Base-by-base conservation (phyloP, 2,797 vertebrate genomes). In the Trachurus trachurus region DNA sequence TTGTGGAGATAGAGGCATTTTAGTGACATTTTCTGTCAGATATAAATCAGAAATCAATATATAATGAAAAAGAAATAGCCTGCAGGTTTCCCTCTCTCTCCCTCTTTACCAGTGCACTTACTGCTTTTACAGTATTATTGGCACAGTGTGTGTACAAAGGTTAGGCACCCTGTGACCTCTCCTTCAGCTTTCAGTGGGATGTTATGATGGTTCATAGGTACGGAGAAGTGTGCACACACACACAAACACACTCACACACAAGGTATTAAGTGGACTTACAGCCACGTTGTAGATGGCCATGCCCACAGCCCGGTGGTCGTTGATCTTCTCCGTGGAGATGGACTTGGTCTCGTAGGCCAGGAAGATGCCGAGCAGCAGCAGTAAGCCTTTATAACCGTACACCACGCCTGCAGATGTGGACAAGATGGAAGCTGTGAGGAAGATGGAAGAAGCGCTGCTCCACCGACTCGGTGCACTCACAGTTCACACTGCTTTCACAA, bases 221-320 rank as follows among this genome's bases (percentile, higher is more conserved):
- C 31, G 5, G 31, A 34, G 31, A 34, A 34, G 31, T 1, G 31
- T 9, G 21, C 15, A 70, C 17, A 37, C 31, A 69, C 37, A 37
- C 45, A 61, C n/a, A 57, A 10, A 56, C 8, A 80, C 52, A 75
- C 52, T 63, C 39, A 61, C n/a, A 50, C 26, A 39, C 56, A 77
- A 54, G 63, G 57, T 19, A 9, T 13, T 26, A 8, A 59, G 4
- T 58, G 37, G 60, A 94, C 96, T 97, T 83, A 98, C 97, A 6
- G 97, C 96, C 19, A 98, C 97, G 0, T 98, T 98, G 89, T 98
- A 98, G 92, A 98, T 98, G 85, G 97, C 97, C 97, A 98, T 98
- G 84, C 97, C 97, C 79, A 98, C 97, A 0, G 97, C 96, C 0
- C 96, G 94, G 88, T 98, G 97, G 91, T 98, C 97, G 0, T 98